Evolutionary conservation across 2,113 vertebrate genomes (phyloP).

Genomic region (Passer domesticus): DNA sequence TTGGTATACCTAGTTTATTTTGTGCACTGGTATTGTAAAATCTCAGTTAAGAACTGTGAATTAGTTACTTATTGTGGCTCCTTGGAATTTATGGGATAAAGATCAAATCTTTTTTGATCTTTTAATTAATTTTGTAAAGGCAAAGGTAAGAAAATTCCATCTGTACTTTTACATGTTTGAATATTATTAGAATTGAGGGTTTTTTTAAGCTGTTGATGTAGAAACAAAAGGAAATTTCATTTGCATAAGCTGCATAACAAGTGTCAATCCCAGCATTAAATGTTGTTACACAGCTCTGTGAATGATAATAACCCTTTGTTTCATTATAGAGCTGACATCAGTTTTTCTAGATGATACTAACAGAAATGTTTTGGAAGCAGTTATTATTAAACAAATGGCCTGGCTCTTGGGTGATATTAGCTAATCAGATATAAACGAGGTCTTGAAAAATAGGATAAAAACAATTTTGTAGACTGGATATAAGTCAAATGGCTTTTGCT

Average conservation of each 20-base stretch:
- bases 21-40: not conserved
- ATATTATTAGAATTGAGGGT: not conserved
- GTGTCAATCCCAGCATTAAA: not conserved
- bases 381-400: constrained; percentile 37
- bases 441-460: constrained; percentile 36
- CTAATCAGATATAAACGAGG: constrained; percentile 8
- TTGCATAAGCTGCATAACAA: not conserved
- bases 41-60: not conserved
- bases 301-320: constrained; percentile 19
- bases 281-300: not conserved
- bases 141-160: not conserved
- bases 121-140: not conserved
- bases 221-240: not conserved
- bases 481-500: constrained; percentile 14
- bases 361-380: not conserved
- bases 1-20: not conserved
- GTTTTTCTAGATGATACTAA: constrained; percentile 18
- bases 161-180: not conserved
- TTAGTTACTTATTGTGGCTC: not conserved
- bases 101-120: not conserved
- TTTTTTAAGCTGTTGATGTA: not conserved
- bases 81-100: not conserved
- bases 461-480: not conserved
- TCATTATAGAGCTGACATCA: not conserved
- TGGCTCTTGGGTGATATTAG: constrained; percentile 26